Conservation (phyloP, 37 sponge, comb jelly and placozoan species). For the Dysidea cf. avara region DNA sequence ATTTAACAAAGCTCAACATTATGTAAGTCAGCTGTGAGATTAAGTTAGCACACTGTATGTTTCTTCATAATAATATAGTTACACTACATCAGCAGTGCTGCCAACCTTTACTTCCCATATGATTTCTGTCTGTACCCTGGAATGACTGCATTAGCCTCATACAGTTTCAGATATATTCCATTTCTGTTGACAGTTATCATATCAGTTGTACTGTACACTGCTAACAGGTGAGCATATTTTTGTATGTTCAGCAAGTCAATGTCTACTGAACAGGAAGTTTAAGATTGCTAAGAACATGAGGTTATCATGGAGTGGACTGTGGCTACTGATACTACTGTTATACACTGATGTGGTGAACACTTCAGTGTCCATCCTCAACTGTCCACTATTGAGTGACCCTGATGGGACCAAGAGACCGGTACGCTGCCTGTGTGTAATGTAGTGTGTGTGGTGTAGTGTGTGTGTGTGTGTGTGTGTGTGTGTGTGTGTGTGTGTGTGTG, state of each 20-base stretch:
- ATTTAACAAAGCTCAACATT: slow-evolving; percentile 25
- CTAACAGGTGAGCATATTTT: too few relatives aligned
- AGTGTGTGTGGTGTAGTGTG: too few relatives aligned
- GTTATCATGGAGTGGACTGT: slow-evolving; percentile 22
- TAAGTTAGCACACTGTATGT: too few relatives aligned
- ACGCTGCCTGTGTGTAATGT: too few relatives aligned
- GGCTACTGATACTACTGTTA: slow-evolving; percentile 54
- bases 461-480: too few relatives aligned
- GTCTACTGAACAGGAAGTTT: too few relatives aligned
- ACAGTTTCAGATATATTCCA: slow-evolving; percentile 49
- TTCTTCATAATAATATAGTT: slow-evolving; percentile 33
- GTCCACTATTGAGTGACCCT: slow-evolving; percentile 30
- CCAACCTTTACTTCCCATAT: slow-evolving; percentile 64
- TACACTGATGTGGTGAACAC: slow-evolving; percentile 55
- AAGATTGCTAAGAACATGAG: too few relatives aligned
- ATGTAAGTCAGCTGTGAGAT: slow-evolving; percentile 55
- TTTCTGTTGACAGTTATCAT: slow-evolving; percentile 36
- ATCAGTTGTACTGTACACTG: slow-evolving; percentile 3
- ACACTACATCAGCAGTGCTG: slow-evolving; percentile 51
- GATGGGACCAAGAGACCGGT: not conserved
- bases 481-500: too few relatives aligned
- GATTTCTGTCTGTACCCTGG: slow-evolving; percentile 69
- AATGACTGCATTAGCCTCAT: slow-evolving; percentile 48
- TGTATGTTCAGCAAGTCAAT: too few relatives aligned
- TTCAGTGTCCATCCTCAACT: slow-evolving; percentile 57